These are phyloP conservation scores for Dicranocentrus wangi DNA, from an alignment of 2,888 invertebrate species.

Conservation along the genomic window DNA sequence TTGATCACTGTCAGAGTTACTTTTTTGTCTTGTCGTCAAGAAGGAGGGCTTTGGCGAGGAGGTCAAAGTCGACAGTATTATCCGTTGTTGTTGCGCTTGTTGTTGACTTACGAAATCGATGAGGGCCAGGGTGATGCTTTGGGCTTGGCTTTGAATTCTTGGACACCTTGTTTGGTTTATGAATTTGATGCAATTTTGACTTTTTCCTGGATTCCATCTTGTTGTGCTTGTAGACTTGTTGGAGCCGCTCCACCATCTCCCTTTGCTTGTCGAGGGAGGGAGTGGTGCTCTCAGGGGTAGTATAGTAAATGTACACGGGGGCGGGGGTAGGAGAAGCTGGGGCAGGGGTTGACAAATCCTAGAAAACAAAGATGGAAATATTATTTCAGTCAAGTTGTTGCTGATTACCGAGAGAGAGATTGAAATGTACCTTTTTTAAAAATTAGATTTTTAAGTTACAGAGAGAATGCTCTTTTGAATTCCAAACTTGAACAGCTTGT, in stretches of 20 bases:
- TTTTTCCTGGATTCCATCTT: conserved; percentile 28
- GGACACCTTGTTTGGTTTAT: neutral
- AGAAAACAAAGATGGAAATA: conserved; percentile 12
- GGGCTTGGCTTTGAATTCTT: neutral
- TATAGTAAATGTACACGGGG: too few relatives aligned
- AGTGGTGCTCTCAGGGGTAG: neutral
- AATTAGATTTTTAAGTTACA: conserved; percentile 49
- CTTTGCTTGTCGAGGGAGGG: conserved; percentile 11
- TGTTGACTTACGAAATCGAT: neutral
- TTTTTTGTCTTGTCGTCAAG: conserved; percentile 18
- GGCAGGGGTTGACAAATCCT: conserved; percentile 41
- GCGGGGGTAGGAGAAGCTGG: conserved; percentile 21
- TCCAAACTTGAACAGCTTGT: conserved; percentile 67
- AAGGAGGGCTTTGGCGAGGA: conserved; percentile 66
- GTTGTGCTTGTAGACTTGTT: conserved; percentile 17
- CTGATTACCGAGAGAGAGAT: neutral
- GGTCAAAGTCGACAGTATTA: conserved; percentile 63
- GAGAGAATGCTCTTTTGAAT: conserved; percentile 64
- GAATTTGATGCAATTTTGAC: neutral
- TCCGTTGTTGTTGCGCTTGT: conserved; percentile 49
- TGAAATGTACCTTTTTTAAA: neutral
- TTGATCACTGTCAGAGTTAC: neutral
- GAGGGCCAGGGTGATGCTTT: neutral
- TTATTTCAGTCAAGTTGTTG: conserved; percentile 11
- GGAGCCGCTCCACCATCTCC: conserved; percentile 29